Base-by-base conservation (phyloP, 2,113 vertebrate species). In the Oophaga pumilio region DNA sequence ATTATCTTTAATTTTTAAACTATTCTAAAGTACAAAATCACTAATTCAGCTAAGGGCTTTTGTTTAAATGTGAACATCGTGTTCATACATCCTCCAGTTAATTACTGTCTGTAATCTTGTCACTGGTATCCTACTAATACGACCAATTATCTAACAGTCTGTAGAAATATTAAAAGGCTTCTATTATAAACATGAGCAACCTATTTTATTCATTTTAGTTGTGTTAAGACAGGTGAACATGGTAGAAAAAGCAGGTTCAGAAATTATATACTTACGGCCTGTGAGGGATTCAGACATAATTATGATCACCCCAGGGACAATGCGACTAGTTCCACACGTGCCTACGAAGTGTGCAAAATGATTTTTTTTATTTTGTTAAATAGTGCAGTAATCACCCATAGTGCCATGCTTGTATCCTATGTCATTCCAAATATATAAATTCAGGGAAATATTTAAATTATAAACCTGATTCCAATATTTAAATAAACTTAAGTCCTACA, bases 261-360 rank as follows among this genome's bases (percentile, higher is more conserved):
- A 24, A 52, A 13, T 82, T 6, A 60, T 62, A 50, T 81, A 87
- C 85, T 87, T 82, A 87, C 85, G 64, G 49, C 64, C 26, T 24
- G 59, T 68, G 3, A 53, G 52, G 9, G 78, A 59, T 53, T 87
- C 85, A 81, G 77, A 73, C 85, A 87, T 81, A 59, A 87, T 87
- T 73, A 87, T 87, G 15, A 87, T 80, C 77, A 87, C 22, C 60
- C 77, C 24, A 33, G 77, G 85, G 26, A 87, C 20, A 81, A 87
- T 60, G 13, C 77, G 77, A 81, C 77, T 81, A 87, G 56, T 43
- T 73, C 74, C 50, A 87, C 77, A 81, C 8, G 68, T 33, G 12
- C 77, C 85, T 87, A 73, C 24, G 26, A 49, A 74, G 10, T 49
- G 56, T 76, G 28, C 28, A 85, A 76, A 76, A 62, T 76, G 0